These are phyloP conservation scores for Labeo catla DNA, from an alignment of 2,113 vertebrate species.

Conservation along the genomic window DNA sequence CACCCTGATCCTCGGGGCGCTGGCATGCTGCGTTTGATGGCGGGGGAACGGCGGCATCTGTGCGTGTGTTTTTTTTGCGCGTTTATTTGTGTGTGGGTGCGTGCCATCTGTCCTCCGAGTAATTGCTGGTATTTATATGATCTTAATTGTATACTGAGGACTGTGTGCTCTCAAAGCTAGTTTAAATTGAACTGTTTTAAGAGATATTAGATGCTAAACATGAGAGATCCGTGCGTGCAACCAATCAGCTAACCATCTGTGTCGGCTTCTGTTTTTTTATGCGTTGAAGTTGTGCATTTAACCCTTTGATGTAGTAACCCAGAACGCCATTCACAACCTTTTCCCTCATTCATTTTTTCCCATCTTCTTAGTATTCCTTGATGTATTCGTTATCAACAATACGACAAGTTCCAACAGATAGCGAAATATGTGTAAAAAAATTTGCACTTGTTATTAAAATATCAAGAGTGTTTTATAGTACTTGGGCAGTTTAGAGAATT, in stretches of 20 bases:
- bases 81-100: constrained; percentile 33
- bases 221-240: background rate
- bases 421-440: too few relatives aligned
- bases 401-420: background rate
- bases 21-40: constrained; percentile 41
- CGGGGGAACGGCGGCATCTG: constrained; percentile 2
- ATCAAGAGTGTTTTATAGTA: too few relatives aligned
- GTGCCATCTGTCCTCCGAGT: constrained; percentile 30
- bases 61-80: constrained; percentile 2
- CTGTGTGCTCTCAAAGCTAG: constrained; percentile 16
- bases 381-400: too few relatives aligned
- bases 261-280: background rate
- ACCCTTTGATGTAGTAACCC: background rate
- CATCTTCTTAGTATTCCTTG: too few relatives aligned
- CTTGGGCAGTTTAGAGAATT: too few relatives aligned
- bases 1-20: constrained; percentile 35
- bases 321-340: background rate
- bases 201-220: background rate
- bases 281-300: too few relatives aligned
- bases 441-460: too few relatives aligned
- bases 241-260: constrained; percentile 24
- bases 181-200: constrained; percentile 22
- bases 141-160: constrained; percentile 53
- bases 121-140: constrained; percentile 51
- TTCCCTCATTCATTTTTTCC: background rate